Evolutionary conservation across 2,113 vertebrate genomes (phyloP), one percentile per base, ranked within the genome.

Genomic region (Bubo blakistoni): DNA sequence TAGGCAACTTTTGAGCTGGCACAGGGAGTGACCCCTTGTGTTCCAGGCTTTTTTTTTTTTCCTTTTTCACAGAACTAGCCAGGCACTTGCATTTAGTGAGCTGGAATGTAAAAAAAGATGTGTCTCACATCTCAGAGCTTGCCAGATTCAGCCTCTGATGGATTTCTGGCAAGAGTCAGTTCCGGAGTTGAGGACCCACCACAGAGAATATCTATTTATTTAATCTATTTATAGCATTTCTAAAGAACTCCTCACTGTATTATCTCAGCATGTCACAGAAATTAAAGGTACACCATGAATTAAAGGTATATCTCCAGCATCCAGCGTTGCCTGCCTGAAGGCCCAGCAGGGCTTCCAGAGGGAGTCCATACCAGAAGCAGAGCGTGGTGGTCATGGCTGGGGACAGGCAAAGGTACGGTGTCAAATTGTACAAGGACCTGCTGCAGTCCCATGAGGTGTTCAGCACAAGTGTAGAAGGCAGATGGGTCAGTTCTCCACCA

Each of bases 131-230:
- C 97, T 97, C 92, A 91, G 79, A 87, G 93, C 92, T 81, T 97
- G 96, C 96, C 96, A 97, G 96, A 95, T 95, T 86, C 87, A 94
- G 91, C 59, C 95, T 96, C 94, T 95, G 96, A 97, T 96, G 94
- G 91, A 97, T 97, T 96, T 97, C 94, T 97, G 97, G 96, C 96
- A 96, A 97, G 87, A 96, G 74, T 91, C 91, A 91, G 97, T 97
- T 97, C 96, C 81, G 91, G 95, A 97, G 94, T 84, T 95, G 81
- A 96, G 87, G 97, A 97, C 97, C 97, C 94, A 97, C 97, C 97
- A 74, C 97, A 67, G 94, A 95, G 96, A 96, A 97, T 96, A 95
- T 97, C 96, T 97, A 97, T 97, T 97, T 97, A 96, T 97, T 97
- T 97, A 97, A 97, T 84, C 96, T 97, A 96, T 97, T 96, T 96